Conservation (phyloP, 2,888 invertebrate species). For the Coelogynopora nodosa region DNA sequence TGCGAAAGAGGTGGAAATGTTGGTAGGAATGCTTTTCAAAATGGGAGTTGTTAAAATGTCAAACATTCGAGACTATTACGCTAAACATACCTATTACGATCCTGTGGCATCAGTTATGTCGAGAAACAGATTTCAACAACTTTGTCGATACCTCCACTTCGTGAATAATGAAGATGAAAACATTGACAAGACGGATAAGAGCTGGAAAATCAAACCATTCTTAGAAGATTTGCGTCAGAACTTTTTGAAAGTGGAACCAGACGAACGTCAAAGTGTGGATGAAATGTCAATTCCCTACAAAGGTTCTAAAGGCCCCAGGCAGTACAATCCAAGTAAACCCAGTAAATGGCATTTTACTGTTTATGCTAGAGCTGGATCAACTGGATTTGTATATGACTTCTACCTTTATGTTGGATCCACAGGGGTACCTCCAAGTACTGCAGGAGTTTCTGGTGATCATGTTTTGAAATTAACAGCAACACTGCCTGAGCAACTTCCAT, state of each 20-base stretch:
- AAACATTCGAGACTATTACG: slow-evolving; percentile 11
- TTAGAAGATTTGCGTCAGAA: slow-evolving; percentile 44
- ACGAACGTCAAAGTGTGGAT: slow-evolving; percentile 45
- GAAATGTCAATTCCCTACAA: slow-evolving; percentile 47
- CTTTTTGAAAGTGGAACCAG: slow-evolving; percentile 41
- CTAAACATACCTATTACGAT: neutral
- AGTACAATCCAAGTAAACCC: slow-evolving; percentile 48
- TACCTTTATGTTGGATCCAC: slow-evolving; percentile 40
- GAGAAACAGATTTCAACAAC: slow-evolving; percentile 43
- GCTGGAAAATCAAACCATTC: slow-evolving; percentile 47
- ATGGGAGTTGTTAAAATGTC: slow-evolving; percentile 46
- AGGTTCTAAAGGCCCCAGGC: slow-evolving; percentile 41
- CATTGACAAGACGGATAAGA: slow-evolving; percentile 26
- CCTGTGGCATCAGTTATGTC: slow-evolving; percentile 32
- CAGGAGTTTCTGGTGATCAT: neutral
- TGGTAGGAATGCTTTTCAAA: slow-evolving; percentile 42
- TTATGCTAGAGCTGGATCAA: slow-evolving; percentile 35
- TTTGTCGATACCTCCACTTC: slow-evolving; percentile 47
- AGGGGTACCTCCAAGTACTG: neutral
- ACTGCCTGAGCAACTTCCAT: neutral
- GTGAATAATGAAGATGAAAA: slow-evolving; percentile 46
- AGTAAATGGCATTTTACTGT: slow-evolving; percentile 47
- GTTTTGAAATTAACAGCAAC: neutral
- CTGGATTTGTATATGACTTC: slow-evolving; percentile 46
- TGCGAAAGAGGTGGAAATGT: slow-evolving; percentile 41